Evolutionary conservation across 2,797 vertebrate genomes (phyloP).

Genomic region (Anolis apletophallus): DNA sequence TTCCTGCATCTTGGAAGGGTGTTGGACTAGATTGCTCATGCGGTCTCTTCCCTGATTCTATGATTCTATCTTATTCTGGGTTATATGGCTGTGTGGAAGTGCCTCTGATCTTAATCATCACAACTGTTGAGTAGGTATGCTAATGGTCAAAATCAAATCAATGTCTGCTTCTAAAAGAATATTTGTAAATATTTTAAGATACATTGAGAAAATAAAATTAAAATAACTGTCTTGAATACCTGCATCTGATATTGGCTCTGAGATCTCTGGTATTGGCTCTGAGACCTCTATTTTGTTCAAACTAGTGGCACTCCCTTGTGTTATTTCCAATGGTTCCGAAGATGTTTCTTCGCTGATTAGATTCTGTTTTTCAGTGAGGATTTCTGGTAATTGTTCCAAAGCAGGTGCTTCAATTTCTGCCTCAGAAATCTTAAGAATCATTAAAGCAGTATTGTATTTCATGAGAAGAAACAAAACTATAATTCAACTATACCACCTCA

Average conservation of each 20-base stretch:
- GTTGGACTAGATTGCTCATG: too few species aligned
- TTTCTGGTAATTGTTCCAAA: constrained; percentile 33
- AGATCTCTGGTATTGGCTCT: neutral
- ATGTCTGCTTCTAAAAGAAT: neutral
- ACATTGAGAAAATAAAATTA: neutral
- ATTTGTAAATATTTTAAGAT: neutral
- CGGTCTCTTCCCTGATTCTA: too few species aligned
- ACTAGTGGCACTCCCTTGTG: neutral
- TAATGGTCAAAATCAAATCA: neutral
- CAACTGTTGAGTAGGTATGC: neutral
- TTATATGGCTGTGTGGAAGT: too few species aligned
- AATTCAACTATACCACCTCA: neutral
- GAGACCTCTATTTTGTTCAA: neutral
- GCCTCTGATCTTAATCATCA: too few species aligned
- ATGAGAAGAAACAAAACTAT: neutral
- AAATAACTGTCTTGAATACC: neutral
- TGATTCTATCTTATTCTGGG: too few species aligned
- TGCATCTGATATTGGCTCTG: fast-evolving
- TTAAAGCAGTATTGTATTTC: neutral
- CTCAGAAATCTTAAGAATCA: constrained; percentile 21
- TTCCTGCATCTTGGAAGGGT: too few species aligned
- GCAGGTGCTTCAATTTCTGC: constrained; percentile 19
- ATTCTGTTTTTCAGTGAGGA: neutral
- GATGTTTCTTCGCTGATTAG: neutral
- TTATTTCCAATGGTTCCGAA: neutral